Evolutionary conservation across 2,113 vertebrate genomes (phyloP).

Genomic region (Psilopogon haemacephalus): DNA sequence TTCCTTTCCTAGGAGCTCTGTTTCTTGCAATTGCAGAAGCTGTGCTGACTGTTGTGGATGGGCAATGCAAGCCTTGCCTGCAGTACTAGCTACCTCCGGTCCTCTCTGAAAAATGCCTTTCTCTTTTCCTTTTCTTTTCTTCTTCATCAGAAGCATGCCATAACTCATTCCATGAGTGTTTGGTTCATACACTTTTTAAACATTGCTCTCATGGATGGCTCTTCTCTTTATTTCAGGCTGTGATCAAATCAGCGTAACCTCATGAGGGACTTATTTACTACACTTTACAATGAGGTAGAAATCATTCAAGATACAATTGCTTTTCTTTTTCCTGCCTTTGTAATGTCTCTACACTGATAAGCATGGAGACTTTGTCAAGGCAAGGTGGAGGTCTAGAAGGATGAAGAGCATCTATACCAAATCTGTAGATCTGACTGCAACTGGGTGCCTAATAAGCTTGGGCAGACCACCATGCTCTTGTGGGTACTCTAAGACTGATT

Average conservation of each 20-base stretch:
- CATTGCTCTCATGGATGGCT: accelerated
- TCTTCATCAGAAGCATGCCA: not conserved
- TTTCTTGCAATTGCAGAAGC: not conserved
- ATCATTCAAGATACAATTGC: not conserved
- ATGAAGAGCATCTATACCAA: not conserved
- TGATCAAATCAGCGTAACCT: not conserved
- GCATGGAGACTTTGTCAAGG: not conserved
- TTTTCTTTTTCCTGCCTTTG: not conserved
- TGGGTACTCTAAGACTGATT: not conserved
- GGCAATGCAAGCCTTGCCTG: not conserved
- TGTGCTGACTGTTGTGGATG: not conserved
- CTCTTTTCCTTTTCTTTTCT: not conserved
- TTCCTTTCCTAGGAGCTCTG: not conserved
- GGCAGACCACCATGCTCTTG: not conserved
- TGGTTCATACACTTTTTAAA: not conserved
- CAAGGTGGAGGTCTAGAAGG: not conserved
- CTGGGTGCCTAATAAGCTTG: not conserved
- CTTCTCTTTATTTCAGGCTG: not conserved
- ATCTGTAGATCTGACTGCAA: not conserved
- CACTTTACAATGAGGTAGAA: not conserved
- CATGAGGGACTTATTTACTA: accelerated
- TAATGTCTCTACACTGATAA: not conserved
- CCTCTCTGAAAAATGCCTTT: not conserved
- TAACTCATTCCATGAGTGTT: not conserved
- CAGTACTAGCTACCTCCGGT: not conserved